Percentiles rank a stretch among this genome's conserved stretches.
Conservation (phyloP, 1,140 invertebrate genomes). For the Danaus melanippus region DNA sequence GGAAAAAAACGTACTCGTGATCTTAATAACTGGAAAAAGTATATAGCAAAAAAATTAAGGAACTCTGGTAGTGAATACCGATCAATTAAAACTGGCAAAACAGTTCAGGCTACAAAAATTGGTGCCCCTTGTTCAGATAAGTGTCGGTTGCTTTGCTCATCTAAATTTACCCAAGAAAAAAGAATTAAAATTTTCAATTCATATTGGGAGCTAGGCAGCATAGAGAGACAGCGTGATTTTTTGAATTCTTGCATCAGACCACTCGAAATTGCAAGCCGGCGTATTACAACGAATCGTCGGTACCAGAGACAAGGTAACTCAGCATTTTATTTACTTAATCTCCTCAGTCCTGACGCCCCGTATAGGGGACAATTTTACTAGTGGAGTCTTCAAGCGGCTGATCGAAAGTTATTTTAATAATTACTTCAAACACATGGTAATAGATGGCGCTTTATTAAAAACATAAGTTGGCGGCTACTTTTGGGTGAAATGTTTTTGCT, state of each 20-base stretch:
- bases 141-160: conserved; percentile 11
- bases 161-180: conserved; percentile 15
- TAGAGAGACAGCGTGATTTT: conserved; percentile 13
- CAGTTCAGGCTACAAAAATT: conserved; percentile 16
- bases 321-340: conserved; percentile 15
- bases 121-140: conserved; percentile 12
- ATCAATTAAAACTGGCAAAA: conserved; percentile 14
- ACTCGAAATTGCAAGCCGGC: conserved; percentile 13
- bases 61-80: conserved; percentile 11
- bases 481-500: no score
- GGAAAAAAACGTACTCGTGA: conserved; percentile 10
- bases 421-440: no score
- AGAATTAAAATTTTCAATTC: conserved; percentile 14
- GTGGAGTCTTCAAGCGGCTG: no score
- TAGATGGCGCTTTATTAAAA: no score
- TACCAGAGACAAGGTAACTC: conserved; percentile 14
- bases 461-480: no score
- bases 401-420: no score
- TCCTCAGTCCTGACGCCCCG: no score
- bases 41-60: conserved; percentile 11
- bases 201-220: conserved; percentile 12
- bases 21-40: conserved; percentile 8
- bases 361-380: no score
- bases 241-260: conserved; percentile 13
- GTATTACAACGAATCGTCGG: conserved; percentile 10